Conservation (phyloP, 2,888 invertebrate species). For the Gnatocerus cornutus region DNA sequence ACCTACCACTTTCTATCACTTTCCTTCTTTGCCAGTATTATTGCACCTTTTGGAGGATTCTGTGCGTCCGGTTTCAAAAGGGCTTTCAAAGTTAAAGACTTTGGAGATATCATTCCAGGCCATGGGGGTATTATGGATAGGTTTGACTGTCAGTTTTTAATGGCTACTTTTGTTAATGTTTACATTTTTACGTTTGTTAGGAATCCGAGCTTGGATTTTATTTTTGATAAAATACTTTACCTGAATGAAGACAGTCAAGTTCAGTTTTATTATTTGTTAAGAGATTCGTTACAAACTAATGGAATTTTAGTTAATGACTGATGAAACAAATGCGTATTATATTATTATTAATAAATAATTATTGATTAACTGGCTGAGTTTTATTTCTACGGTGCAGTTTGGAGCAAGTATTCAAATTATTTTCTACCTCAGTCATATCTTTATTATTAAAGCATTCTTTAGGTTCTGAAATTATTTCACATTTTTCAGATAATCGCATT, state of each 20-base stretch:
- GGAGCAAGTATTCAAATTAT: constrained; percentile 27
- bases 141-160: constrained; percentile 99
- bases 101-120: constrained; percentile 98
- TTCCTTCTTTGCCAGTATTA: constrained; percentile 96
- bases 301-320: constrained; percentile 9
- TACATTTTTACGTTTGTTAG: constrained; percentile 98
- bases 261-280: constrained; percentile 88
- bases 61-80: constrained; percentile 99
- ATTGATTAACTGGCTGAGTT: constrained; percentile 2
- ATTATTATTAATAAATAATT: not conserved
- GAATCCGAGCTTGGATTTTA: constrained; percentile 90
- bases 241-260: constrained; percentile 94
- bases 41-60: constrained; percentile 99
- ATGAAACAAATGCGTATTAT: too few relatives aligned
- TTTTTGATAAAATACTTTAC: constrained; percentile 92
- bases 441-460: constrained; percentile 32
- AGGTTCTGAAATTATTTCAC: constrained; percentile 24
- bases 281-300: constrained; percentile 79
- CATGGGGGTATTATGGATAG: constrained; percentile 99
- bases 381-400: not conserved
- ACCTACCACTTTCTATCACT: constrained; percentile 94
- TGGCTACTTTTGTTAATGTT: constrained; percentile 99
- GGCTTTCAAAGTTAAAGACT: constrained; percentile 98
- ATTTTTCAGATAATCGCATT: constrained; percentile 39
- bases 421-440: constrained; percentile 15